phyloP scores from a whole-genome alignment of 2,888 invertebrate genomes.

The Acheta domesticus region DNA sequence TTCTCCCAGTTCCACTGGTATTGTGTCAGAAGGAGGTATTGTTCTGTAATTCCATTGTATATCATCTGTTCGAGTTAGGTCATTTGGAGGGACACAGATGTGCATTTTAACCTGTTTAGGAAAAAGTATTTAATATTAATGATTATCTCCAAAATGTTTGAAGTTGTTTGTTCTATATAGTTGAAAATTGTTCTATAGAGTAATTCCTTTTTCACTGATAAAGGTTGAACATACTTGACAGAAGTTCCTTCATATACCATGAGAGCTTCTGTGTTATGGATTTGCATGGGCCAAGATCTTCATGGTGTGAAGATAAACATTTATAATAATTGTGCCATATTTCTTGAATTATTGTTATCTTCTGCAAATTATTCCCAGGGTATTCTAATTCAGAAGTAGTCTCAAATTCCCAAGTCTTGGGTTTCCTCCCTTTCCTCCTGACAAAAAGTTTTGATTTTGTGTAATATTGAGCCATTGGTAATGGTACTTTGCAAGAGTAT shows the following conservation, averaged over 20 bases:
- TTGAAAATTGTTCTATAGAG: too few relatives aligned
- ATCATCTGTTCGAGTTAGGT: constrained; percentile 45
- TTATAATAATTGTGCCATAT: constrained; percentile 57
- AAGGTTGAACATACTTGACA: constrained; percentile 46
- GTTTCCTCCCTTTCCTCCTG: neutral
- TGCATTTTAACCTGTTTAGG: constrained; percentile 50
- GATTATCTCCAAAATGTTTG: too few relatives aligned
- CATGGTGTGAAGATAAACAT: constrained; percentile 48
- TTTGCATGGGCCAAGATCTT: constrained; percentile 45
- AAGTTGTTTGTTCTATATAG: too few relatives aligned
- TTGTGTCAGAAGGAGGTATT: neutral
- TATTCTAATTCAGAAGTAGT: constrained; percentile 44
- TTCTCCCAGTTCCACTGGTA: constrained; percentile 43
- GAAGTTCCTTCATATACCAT: constrained; percentile 51
- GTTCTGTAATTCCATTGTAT: constrained; percentile 50
- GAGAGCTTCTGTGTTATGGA: constrained; percentile 45
- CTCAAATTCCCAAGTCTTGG: neutral
- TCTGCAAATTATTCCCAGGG: constrained; percentile 48
- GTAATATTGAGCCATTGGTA: neutral
- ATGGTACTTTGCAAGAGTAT: too few relatives aligned
- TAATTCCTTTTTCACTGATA: neutral
- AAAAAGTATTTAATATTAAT: neutral
- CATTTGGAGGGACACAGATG: constrained; percentile 55
- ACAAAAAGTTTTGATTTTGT: neutral
- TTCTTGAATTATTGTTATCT: constrained; percentile 46